Evolutionary conservation across 2,113 vertebrate species (phyloP).

Genomic region (Erinaceus europaeus): DNA sequence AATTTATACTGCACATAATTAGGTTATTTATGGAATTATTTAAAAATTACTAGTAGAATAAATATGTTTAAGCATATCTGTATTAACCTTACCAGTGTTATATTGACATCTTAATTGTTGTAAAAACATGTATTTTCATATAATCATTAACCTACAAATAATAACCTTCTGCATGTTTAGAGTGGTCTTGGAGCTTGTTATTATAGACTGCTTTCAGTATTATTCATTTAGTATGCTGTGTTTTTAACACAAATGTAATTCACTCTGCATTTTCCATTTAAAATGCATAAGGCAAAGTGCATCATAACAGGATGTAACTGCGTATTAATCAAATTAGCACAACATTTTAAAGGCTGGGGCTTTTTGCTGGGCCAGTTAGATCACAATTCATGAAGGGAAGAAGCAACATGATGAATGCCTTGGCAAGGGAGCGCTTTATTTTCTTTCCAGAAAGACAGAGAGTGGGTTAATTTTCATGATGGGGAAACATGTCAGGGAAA

Average conservation of each 20-base stretch:
- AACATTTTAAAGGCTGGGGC: conserved; percentile 85
- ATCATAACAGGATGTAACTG: conserved; percentile 88
- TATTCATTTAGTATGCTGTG: conserved; percentile 82
- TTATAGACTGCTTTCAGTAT: conserved; percentile 79
- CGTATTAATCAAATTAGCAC: conserved; percentile 91
- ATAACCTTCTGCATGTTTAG: conserved; percentile 78
- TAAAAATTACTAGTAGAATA: conserved; percentile 47
- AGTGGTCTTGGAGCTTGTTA: conserved; percentile 77
- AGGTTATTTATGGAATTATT: not conserved
- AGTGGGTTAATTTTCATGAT: conserved; percentile 85
- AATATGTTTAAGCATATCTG: conserved; percentile 56
- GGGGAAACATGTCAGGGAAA: conserved; percentile 80
- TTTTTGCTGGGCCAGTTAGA: conserved; percentile 83
- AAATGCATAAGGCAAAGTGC: conserved; percentile 90
- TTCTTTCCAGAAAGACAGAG: conserved; percentile 82
- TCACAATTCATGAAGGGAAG: conserved; percentile 84
- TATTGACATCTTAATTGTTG: conserved; percentile 79
- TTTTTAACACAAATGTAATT: conserved; percentile 83
- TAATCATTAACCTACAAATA: conserved; percentile 80
- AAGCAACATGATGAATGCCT: conserved; percentile 82
- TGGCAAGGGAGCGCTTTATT: conserved; percentile 83
- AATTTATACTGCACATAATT: conserved; percentile 22
- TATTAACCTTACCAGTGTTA: conserved; percentile 72
- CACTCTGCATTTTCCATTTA: conserved; percentile 87
- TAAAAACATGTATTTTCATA: conserved; percentile 80